Percentiles rank a stretch among this genome's conserved stretches.
phyloP scores from a whole-genome alignment of 1,140 invertebrate genomes.

The Neelides sp. region DNA sequence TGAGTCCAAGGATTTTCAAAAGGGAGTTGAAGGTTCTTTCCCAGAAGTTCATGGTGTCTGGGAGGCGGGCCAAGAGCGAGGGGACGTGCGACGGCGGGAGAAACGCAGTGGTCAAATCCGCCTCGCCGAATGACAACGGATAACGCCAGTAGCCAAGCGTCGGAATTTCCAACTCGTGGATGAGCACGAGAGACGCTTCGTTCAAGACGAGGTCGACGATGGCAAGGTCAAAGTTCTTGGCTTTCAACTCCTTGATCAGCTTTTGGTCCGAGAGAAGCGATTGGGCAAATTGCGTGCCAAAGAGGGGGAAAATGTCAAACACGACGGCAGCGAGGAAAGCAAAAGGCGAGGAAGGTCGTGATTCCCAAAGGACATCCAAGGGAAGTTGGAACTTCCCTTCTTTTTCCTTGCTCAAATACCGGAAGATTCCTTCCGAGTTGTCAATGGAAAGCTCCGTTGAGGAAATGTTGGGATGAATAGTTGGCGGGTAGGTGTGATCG shows the following conservation, averaged over 20 bases:
- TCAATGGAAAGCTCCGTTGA: background rate
- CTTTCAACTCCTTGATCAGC: background rate
- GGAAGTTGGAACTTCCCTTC: background rate
- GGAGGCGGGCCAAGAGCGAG: background rate
- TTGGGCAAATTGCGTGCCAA: too few relatives aligned
- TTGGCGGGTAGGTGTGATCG: background rate
- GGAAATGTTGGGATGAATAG: background rate
- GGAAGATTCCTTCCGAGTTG: background rate
- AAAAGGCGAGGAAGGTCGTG: background rate
- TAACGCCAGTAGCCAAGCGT: background rate
- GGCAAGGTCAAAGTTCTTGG: background rate
- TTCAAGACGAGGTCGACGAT: background rate
- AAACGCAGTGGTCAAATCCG: background rate
- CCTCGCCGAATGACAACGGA: background rate
- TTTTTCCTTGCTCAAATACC: background rate
- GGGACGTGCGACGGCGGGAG: background rate
- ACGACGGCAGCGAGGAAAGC: background rate
- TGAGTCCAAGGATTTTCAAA: background rate
- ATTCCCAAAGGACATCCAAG: background rate
- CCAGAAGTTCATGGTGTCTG: background rate
- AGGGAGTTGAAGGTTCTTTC: background rate
- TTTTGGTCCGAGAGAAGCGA: background rate
- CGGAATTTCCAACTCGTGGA: background rate
- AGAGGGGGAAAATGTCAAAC: background rate
- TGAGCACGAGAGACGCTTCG: background rate